A percentile compares a stretch with the other conserved stretches of the same genome.
Conservation (phyloP, 2,888 invertebrate species). For the Catocala nupta region DNA sequence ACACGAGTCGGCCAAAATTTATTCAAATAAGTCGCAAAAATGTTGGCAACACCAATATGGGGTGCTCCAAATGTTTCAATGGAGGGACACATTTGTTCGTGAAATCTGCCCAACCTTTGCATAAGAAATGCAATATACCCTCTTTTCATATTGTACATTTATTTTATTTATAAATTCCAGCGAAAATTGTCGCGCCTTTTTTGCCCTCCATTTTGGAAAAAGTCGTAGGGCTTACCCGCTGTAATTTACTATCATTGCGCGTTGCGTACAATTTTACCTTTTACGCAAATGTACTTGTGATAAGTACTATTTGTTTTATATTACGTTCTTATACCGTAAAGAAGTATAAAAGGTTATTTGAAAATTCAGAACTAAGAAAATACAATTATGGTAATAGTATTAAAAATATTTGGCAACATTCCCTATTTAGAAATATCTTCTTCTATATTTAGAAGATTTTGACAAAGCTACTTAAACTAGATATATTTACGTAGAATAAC, state of each 20-base stretch:
- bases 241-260: conserved; percentile 41
- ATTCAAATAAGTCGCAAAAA: conserved; percentile 38
- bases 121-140: conserved; percentile 44
- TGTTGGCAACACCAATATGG: conserved; percentile 12
- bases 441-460: too few species aligned
- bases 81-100: conserved; percentile 26
- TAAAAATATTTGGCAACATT: too few species aligned
- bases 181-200: conserved; percentile 30
- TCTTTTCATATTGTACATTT: conserved; percentile 37
- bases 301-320: conserved; percentile 9
- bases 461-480: too few species aligned
- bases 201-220: conserved; percentile 21
- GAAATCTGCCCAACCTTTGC: conserved; percentile 31
- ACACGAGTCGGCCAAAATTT: conserved; percentile 14
- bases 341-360: not conserved
- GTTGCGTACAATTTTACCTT: conserved; percentile 7
- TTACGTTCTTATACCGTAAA: not conserved
- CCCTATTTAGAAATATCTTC: too few species aligned
- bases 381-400: too few species aligned
- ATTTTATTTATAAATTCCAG: conserved; percentile 43
- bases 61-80: conserved; percentile 32
- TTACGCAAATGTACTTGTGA: not conserved
- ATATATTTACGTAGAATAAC: too few species aligned
- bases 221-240: conserved; percentile 16
- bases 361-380: too few species aligned